Evolutionary conservation across 1,140 invertebrate species (phyloP), one percentile per base, ranked within the genome.

Genomic region (Ephestia elutella): DNA sequence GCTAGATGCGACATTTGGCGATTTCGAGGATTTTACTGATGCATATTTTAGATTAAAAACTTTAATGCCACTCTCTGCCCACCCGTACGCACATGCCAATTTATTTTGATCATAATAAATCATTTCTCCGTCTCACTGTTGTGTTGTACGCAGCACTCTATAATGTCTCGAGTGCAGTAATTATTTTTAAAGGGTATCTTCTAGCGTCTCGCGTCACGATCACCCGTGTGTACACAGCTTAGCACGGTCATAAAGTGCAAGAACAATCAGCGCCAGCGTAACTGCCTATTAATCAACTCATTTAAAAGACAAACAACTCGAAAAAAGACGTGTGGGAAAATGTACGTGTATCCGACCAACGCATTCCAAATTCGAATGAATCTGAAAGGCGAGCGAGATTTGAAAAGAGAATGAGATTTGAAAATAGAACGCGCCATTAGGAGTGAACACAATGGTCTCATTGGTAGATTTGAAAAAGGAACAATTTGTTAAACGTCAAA

Each of bases 401-500:
- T 86, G 82, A 82, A 86, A 88, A 86, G 86, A 88, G 86, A 88
- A 88, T 84, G 78, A 87, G 81, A 87, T 88, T 88, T 83, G 78
- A 86, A 87, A 88, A 88, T 86, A 86, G 86, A 88, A 83, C 82
- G 78, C 78, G 80, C 83, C 81, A 86, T 88, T 87, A 88, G 80
- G 81, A 84, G 71, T 63, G 79, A 83, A 82, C 78, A 86, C 83
- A 86, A 88, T 86, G 65, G 83, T 82, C 80, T 86, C 86, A 86
- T 88, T 88, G 86, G 86, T 86, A 71, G 82, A 88, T 88, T 86
- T 88, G 80, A 88, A 88, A 88, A 88, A 86, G 86, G 83, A 88
- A 86, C 86, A 85, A 88, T 88, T 88, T 88, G 86, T 88, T 88
- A 88, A 88, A 88, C 86, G 86, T 88, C 86, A 88, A 88, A 88